Evolutionary conservation across 2,797 vertebrate species (phyloP).

Genomic region (Hypotaenidia okinawae): DNA sequence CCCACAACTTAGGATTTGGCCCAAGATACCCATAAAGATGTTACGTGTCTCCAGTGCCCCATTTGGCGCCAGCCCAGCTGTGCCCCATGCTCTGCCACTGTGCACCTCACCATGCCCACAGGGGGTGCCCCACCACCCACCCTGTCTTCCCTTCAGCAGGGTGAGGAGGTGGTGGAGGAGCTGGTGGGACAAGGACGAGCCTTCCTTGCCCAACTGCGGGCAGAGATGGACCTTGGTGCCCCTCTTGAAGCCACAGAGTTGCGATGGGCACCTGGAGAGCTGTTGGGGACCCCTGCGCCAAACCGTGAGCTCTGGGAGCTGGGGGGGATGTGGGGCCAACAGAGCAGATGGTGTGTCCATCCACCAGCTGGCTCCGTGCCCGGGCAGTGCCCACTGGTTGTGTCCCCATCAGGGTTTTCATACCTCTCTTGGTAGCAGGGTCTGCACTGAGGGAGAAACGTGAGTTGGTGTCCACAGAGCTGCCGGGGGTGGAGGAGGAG

Average conservation of each 20-base stretch:
- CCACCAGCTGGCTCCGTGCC: accelerated
- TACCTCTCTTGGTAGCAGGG: background rate
- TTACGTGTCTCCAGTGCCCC: accelerated
- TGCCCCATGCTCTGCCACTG: background rate
- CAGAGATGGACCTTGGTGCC: slow-evolving; percentile 66
- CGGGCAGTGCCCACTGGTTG: accelerated
- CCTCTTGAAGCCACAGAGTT: background rate
- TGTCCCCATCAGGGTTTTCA: accelerated
- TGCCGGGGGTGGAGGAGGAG: background rate
- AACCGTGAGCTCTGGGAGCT: background rate
- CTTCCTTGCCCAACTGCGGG: slow-evolving; percentile 76
- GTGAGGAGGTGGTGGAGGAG: slow-evolving; percentile 72
- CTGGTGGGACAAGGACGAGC: slow-evolving; percentile 76
- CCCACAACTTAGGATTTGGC: background rate
- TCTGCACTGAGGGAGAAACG: background rate
- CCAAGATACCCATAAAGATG: background rate
- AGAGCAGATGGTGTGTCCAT: background rate
- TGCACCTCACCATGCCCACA: accelerated
- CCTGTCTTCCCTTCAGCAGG: slow-evolving; percentile 25
- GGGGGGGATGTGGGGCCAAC: background rate
- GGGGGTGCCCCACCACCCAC: background rate
- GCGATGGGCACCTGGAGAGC: accelerated
- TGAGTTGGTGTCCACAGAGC: background rate
- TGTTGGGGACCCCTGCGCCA: accelerated
- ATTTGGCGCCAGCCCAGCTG: background rate